These are phyloP conservation scores for Rhamphomyia laevipes DNA, from an alignment of 2,888 invertebrate species.

Conservation along the genomic window DNA sequence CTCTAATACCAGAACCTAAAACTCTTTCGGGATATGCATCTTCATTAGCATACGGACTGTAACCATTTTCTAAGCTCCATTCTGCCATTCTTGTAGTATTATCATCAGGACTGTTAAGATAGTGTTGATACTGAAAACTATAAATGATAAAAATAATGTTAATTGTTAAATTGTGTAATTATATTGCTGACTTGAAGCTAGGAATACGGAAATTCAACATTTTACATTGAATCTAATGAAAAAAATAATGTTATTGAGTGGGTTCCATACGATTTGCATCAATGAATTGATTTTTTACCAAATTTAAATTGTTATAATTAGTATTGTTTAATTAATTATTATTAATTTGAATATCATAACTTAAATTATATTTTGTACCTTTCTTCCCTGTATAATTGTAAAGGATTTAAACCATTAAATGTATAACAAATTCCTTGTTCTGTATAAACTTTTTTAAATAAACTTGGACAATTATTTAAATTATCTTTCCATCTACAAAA, in stretches of 20 bases:
- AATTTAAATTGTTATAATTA: neutral
- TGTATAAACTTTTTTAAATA: slow-evolving; percentile 30
- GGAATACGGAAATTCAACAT: too few species aligned
- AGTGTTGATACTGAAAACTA: slow-evolving; percentile 24
- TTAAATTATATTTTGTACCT: too few species aligned
- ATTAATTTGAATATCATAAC: too few species aligned
- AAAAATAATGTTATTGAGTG: too few species aligned
- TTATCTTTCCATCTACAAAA: neutral
- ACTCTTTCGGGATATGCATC: slow-evolving; percentile 58
- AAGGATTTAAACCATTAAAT: slow-evolving; percentile 28
- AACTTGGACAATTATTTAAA: slow-evolving; percentile 19
- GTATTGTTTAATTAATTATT: too few species aligned
- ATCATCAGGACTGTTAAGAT: slow-evolving; percentile 8
- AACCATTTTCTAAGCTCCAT: slow-evolving; percentile 55
- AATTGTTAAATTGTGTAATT: neutral
- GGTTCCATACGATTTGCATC: too few species aligned
- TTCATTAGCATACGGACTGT: slow-evolving; percentile 39
- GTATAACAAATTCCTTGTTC: slow-evolving; percentile 36
- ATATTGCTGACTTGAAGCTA: too few species aligned
- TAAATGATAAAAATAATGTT: neutral
- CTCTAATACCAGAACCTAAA: slow-evolving; percentile 50
- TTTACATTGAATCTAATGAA: too few species aligned
- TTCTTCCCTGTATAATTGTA: slow-evolving; percentile 29
- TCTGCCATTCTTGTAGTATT: slow-evolving; percentile 32
- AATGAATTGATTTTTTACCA: too few species aligned